Evolutionary conservation across 2,888 invertebrate genomes (phyloP).

Genomic region (Clivina fossor): DNA sequence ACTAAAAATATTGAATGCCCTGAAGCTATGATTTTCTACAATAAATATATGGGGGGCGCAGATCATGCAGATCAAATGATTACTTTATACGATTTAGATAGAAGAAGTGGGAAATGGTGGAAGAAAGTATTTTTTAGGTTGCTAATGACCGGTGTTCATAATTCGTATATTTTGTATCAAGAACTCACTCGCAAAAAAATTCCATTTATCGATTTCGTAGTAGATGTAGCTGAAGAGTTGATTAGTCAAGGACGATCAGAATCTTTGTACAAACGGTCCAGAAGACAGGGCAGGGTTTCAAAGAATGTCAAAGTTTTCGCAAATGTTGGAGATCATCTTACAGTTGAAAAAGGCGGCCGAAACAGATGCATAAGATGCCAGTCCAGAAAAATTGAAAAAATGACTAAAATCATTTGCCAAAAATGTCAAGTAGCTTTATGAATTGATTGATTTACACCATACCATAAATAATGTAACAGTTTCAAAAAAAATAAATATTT

Average conservation of each 20-base stretch:
- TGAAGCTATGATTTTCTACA: constrained; percentile 24
- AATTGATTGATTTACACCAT: neutral
- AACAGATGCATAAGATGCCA: neutral
- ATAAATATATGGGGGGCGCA: constrained; percentile 22
- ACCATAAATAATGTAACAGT: constrained; percentile 7
- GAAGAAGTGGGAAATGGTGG: constrained; percentile 23
- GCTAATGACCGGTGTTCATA: constrained; percentile 11
- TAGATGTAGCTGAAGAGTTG: constrained; percentile 19
- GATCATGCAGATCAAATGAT: constrained; percentile 29
- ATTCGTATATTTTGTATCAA: constrained; percentile 17
- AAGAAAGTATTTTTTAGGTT: constrained; percentile 24
- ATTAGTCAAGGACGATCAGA: constrained; percentile 21
- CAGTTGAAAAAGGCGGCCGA: neutral
- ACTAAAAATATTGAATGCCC: constrained; percentile 11
- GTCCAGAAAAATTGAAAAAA: constrained; percentile 16
- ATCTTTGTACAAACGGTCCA: constrained; percentile 13
- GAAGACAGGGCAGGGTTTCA: constrained; percentile 13
- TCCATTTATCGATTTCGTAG: constrained; percentile 18
- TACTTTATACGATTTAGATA: constrained; percentile 22
- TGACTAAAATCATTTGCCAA: neutral
- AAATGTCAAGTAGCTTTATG: constrained; percentile 1
- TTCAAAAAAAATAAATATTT: constrained; percentile 1
- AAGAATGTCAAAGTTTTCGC: neutral
- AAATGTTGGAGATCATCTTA: constrained; percentile 1
- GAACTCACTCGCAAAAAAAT: constrained; percentile 18